A percentile compares a stretch with the other conserved stretches of the same genome.
Conservation (phyloP, 2,888 invertebrate species). For the Malacosoma neustria region DNA sequence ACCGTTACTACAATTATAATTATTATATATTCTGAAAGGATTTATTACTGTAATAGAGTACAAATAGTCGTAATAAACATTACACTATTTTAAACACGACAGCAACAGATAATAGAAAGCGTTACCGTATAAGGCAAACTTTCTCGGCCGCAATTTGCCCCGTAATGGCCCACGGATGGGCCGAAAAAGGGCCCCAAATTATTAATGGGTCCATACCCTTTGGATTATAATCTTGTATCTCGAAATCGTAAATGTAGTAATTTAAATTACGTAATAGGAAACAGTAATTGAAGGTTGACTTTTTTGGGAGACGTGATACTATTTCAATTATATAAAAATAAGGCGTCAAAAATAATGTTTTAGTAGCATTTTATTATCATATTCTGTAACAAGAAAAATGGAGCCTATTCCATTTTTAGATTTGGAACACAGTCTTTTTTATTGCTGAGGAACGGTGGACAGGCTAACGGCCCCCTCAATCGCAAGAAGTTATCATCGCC, state of each 20-base stretch:
- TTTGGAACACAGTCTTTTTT: not conserved
- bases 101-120: conserved; percentile 24
- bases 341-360: too few relatives aligned
- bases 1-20: too few relatives aligned
- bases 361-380: too few relatives aligned
- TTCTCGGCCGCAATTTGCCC: conserved; percentile 45
- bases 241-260: conserved; percentile 9
- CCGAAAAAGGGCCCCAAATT: conserved; percentile 39
- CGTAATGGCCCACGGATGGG: conserved; percentile 28
- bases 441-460: too few relatives aligned
- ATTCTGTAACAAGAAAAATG: too few relatives aligned
- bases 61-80: too few relatives aligned
- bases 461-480: not conserved
- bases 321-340: not conserved
- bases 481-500: not conserved
- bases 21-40: too few relatives aligned
- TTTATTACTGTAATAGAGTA: too few relatives aligned
- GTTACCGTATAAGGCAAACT: conserved; percentile 40
- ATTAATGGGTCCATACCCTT: conserved; percentile 31
- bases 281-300: not conserved
- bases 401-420: not conserved
- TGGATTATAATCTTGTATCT: conserved; percentile 24
- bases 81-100: not conserved
- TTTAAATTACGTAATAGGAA: not conserved
- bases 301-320: not conserved